These are phyloP conservation scores for Tethya wilhelma DNA, from an alignment of 37 sponge, comb jelly and placozoan genomes.

Conservation along the genomic window DNA sequence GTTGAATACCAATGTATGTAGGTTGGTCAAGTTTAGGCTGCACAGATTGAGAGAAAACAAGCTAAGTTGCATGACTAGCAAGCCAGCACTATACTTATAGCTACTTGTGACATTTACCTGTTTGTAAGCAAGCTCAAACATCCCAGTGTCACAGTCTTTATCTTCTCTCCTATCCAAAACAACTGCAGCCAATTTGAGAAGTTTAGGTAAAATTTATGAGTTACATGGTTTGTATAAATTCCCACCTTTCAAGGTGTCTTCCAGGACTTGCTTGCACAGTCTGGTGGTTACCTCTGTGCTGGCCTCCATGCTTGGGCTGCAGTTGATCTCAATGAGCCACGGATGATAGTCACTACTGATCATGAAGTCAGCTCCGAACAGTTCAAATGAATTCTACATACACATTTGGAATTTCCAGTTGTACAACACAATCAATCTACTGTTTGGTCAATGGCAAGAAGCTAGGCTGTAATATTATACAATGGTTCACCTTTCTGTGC, in stretches of 20 bases:
- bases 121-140: conserved; percentile 83
- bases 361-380: conserved; percentile 99
- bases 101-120: conserved; percentile 69
- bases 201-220: not conserved
- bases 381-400: conserved; percentile 86
- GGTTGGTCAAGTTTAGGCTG: conserved; percentile 74
- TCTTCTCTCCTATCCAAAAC: conserved; percentile 68
- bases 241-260: conserved; percentile 79
- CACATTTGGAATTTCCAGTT: too few relatives aligned
- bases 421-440: too few relatives aligned
- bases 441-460: too few relatives aligned
- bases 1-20: conserved; percentile 71
- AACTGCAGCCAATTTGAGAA: conserved; percentile 30
- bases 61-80: not conserved
- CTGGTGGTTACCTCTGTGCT: conserved; percentile 85
- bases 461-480: too few relatives aligned
- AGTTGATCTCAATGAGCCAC: conserved; percentile 98
- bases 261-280: conserved; percentile 87
- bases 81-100: not conserved
- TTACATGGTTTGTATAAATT: not conserved
- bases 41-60: not conserved
- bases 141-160: conserved; percentile 71
- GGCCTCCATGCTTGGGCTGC: conserved; percentile 89
- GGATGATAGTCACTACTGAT: conserved; percentile 81
- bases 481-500: conserved; percentile 53